Conservation (phyloP, 2,113 vertebrate species). For the Aldabrachelys gigantea region DNA sequence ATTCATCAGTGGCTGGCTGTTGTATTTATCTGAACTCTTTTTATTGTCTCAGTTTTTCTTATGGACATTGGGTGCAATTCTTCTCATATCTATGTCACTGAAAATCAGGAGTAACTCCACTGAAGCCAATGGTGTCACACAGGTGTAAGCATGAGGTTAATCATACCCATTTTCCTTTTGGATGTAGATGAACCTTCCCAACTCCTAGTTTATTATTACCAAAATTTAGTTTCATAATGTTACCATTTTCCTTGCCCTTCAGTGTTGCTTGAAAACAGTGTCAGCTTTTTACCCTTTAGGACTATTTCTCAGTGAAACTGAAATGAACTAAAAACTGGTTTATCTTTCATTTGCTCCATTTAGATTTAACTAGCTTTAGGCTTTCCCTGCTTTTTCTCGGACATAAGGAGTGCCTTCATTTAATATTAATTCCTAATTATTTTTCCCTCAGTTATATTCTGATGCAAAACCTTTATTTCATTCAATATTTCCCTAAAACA, state of each 20-base stretch:
- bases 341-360: not conserved
- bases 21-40: not conserved
- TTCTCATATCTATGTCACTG: rapidly evolving
- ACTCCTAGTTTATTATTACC: rapidly evolving
- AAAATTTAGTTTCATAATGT: not conserved
- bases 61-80: not conserved
- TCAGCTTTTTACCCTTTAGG: rapidly evolving
- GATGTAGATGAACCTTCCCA: not conserved
- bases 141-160: not conserved
- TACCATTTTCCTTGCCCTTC: not conserved
- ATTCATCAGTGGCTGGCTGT: not conserved
- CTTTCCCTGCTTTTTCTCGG: not conserved
- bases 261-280: not conserved
- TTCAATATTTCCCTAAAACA: not conserved
- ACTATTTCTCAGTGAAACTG: not conserved
- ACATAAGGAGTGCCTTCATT: not conserved
- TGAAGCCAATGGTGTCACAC: rapidly evolving
- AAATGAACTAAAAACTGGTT: not conserved
- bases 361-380: not conserved
- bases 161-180: not conserved
- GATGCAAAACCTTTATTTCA: not conserved
- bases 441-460: not conserved
- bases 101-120: not conserved
- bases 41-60: not conserved
- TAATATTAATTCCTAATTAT: not conserved